Evolutionary conservation across 2,888 invertebrate genomes (phyloP), one percentile per base, ranked within the genome.

Genomic region (Ditula angustiorana): DNA sequence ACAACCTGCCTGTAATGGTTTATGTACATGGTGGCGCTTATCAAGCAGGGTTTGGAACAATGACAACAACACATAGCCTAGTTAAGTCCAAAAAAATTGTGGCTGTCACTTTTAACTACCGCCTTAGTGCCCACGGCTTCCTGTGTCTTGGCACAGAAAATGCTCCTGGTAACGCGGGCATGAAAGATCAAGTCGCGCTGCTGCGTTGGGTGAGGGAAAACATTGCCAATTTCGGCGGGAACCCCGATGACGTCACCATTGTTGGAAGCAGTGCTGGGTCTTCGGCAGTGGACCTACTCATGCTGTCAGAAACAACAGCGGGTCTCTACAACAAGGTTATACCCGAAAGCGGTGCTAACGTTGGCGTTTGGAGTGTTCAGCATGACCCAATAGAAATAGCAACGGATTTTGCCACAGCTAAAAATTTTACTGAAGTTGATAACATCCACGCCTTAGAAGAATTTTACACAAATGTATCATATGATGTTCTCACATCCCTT

Each of bases 181-280:
- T 87, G 77, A 88, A 88, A 68, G 88, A 89, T 58, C 86, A 86
- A 70, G 77, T 88, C 0, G 80, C 84, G 0, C 68, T 83, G 23
- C 72, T 88, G 10, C 76, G 74, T 0, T 86, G 85, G 86, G 80
- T 86, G 0, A 75, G 83, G 44, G 72, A 71, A 4, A 87, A 88
- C 62, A 86, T 89, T 55, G 84, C 73, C 0, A 72, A 60, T 1
- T 88, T 86, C 49, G 84, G 86, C 10, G 88, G 88, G 0, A 83
- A 88, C 24, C 82, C 88, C 28, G 63, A 83, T 26, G 87, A 88
- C 52, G 79, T 89, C 1, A 87, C 86, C 0, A 61, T 89, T 33
- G 66, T 62, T 1, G 88, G 85, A 0, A 81, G 68, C 37, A 87
- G 87, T 60, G 83, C 88, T 5, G 89, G 89, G 0, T 74, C 82